phyloP scores from a whole-genome alignment of 2,797 vertebrate species.

The Cyprinodon diabolis region DNA sequence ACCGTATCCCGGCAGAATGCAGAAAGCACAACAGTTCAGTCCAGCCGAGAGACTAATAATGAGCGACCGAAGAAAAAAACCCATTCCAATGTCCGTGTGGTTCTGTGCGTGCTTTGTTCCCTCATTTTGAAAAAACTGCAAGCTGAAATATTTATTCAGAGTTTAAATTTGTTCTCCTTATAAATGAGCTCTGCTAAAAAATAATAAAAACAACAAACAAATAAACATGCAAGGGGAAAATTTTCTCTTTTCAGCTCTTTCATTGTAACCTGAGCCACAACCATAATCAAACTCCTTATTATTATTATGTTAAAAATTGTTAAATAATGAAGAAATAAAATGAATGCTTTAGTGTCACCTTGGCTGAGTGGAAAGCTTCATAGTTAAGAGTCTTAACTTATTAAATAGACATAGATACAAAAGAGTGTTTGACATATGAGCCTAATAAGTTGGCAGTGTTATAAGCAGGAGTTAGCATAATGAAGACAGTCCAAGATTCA shows the following conservation, averaged over 20 bases:
- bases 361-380: slow-evolving; percentile 30
- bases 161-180: slow-evolving; percentile 49
- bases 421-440: slow-evolving; percentile 46
- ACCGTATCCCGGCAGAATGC: slow-evolving; percentile 69
- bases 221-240: slow-evolving; percentile 32
- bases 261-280: slow-evolving; percentile 32
- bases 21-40: slow-evolving; percentile 63
- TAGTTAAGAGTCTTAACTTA: slow-evolving; percentile 32
- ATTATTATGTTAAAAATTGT: slow-evolving; percentile 23
- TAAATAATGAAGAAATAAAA: slow-evolving; percentile 10
- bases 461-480: slow-evolving; percentile 47
- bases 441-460: slow-evolving; percentile 43
- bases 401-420: neutral
- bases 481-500: slow-evolving; percentile 54
- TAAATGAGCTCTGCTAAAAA: slow-evolving; percentile 50
- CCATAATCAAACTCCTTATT: slow-evolving; percentile 28
- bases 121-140: slow-evolving; percentile 65
- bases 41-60: slow-evolving; percentile 73
- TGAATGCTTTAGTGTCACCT: slow-evolving; percentile 22
- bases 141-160: slow-evolving; percentile 69
- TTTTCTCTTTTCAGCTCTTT: slow-evolving; percentile 22
- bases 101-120: slow-evolving; percentile 69
- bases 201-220: neutral
- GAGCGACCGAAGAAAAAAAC: slow-evolving; percentile 59
- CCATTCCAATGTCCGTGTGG: slow-evolving; percentile 64